These are phyloP conservation scores for Myotis brandtii DNA, from an alignment of 2,113 vertebrate species.

Conservation along the genomic window DNA sequence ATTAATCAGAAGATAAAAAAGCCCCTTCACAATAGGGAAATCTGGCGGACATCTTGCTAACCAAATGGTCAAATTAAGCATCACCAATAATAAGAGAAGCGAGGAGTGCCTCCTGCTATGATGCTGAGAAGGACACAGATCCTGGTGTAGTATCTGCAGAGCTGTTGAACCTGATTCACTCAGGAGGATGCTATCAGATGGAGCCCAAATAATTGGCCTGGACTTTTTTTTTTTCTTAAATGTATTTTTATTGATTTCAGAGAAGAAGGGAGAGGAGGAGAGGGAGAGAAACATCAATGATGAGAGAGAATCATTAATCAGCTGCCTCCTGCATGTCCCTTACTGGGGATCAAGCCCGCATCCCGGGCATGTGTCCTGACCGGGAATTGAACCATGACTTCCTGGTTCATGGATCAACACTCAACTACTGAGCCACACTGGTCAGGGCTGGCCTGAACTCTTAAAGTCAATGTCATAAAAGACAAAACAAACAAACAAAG, in stretches of 20 bases:
- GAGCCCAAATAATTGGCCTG: neutral
- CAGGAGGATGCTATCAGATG: neutral
- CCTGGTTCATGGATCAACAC: no score
- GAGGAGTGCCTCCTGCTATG: neutral
- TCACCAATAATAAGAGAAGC: neutral
- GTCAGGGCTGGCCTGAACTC: neutral
- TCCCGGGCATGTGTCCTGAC: no score
- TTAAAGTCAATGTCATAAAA: neutral
- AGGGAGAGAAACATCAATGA: no score
- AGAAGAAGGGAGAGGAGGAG: no score
- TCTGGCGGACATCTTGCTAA: neutral
- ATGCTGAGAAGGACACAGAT: neutral
- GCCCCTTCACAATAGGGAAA: neutral
- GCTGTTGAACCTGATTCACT: neutral
- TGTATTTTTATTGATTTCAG: no score
- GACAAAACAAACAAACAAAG: neutral
- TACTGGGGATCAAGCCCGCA: no score
- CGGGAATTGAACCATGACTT: no score
- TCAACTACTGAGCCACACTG: no score
- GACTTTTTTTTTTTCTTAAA: neutral
- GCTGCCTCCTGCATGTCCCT: no score
- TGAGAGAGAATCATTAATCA: no score
- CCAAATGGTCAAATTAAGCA: neutral
- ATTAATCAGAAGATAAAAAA: neutral
- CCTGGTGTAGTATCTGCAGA: fast-evolving